These are phyloP conservation scores for Habroteleia sp. DNA, from an alignment of 2,888 invertebrate genomes.

Conservation along the genomic window DNA sequence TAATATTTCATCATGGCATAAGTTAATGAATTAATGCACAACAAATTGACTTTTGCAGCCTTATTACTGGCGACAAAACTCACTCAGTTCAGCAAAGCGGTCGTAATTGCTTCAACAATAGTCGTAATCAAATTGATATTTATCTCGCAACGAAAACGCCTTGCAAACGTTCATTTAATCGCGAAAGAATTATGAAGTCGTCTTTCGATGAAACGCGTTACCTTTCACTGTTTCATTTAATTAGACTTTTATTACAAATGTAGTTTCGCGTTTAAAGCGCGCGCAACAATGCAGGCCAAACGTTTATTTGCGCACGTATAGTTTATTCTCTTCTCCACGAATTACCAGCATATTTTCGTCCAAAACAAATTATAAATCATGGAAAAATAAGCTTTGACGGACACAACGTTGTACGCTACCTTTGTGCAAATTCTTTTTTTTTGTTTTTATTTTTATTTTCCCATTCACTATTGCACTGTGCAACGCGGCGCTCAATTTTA, in stretches of 20 bases:
- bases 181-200: slow-evolving; percentile 15
- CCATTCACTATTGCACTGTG: no score
- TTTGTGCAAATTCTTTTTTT: not conserved
- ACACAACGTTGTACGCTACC: slow-evolving; percentile 9
- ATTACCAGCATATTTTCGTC: slow-evolving; percentile 21
- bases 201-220: slow-evolving; percentile 5
- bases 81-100: not conserved
- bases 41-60: no score
- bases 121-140: slow-evolving; percentile 24
- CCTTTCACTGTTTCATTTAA: slow-evolving; percentile 39
- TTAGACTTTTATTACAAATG: slow-evolving; percentile 42
- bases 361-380: slow-evolving; percentile 35
- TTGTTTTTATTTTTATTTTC: not conserved
- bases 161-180: slow-evolving; percentile 1
- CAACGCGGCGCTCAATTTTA: no score
- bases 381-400: slow-evolving; percentile 31
- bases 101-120: slow-evolving; percentile 1
- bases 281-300: slow-evolving; percentile 1
- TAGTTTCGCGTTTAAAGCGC: slow-evolving; percentile 17
- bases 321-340: slow-evolving; percentile 23
- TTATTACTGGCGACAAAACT: no score
- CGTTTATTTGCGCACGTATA: slow-evolving; percentile 12
- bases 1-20: no score
- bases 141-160: not conserved
- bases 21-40: no score